phyloP scores from a whole-genome alignment of 2,888 invertebrate species.

The Neoaliturus tenellus region DNA sequence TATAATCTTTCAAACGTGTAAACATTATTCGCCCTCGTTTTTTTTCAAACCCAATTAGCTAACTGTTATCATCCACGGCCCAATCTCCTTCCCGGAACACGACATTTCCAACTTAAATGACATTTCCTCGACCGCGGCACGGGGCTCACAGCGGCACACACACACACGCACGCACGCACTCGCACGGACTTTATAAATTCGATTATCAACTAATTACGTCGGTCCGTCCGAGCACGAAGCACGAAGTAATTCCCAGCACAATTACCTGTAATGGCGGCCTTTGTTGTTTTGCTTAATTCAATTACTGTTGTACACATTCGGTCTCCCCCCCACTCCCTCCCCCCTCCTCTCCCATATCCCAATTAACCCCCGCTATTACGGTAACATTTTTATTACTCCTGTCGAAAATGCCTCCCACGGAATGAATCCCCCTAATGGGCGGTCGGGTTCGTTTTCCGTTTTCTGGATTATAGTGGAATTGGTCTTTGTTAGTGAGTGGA shows the following conservation, averaged over 20 bases:
- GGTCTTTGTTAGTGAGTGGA: too few species aligned
- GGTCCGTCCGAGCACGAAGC: conserved; percentile 58
- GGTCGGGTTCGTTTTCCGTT: neutral
- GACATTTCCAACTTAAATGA: neutral
- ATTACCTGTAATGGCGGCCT: conserved; percentile 60
- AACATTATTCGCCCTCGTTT: neutral
- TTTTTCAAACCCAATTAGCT: neutral
- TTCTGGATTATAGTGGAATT: too few species aligned
- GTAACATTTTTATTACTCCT: conserved; percentile 53
- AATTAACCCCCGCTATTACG: conserved; percentile 39
- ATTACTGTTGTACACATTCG: conserved; percentile 53
- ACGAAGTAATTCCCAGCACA: conserved; percentile 56
- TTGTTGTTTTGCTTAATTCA: conserved; percentile 60
- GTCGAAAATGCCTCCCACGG: conserved; percentile 34
- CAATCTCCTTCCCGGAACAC: neutral
- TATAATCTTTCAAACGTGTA: too few species aligned
- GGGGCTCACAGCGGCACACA: too few species aligned
- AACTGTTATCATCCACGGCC: neutral
- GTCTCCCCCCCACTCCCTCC: conserved; percentile 8
- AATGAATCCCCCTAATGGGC: conserved; percentile 25
- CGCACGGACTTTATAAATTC: conserved; percentile 57
- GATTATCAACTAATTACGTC: conserved; percentile 59
- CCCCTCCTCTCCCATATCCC: neutral
- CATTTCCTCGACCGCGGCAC: conserved; percentile 26
- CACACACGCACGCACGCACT: conserved; percentile 30